Base-by-base conservation (phyloP, 2,888 invertebrate species). In the Drosophila pseudotalamancana region DNA sequence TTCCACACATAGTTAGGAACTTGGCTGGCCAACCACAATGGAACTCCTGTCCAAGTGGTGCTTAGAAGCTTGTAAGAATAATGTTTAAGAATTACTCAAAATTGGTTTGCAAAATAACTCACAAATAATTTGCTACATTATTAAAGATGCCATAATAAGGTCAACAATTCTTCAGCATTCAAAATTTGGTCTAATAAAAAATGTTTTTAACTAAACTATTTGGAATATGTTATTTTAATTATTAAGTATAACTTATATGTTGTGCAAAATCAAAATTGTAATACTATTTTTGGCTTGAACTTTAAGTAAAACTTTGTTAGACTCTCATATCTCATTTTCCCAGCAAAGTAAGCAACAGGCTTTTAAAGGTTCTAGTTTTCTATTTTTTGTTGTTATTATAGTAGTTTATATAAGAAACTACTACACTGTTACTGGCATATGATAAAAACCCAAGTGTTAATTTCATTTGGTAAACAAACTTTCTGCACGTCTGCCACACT, bases 401-500 rank as follows among this genome's bases (percentile, higher is more conserved):
- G n/a, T n/a, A n/a, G n/a, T n/a, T n/a, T n/a, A n/a, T n/a, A n/a
- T n/a, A n/a, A n/a, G n/a, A n/a, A n/a, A n/a, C n/a, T n/a, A n/a
- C n/a, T n/a, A n/a, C n/a, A n/a, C n/a, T n/a, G n/a, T n/a, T n/a
- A n/a, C n/a, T 63, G 27, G 4, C 51, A 60, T 49, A 12, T 19
- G 46, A 43, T 35, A 37, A 25, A 39, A 32, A 14, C 31, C 29
- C 40, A 62, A 49, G 40, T 65, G 64, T 63, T 85, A 54, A 77
- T 82, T 80, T 65, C 46, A 65, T 87, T 87, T 46, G 40, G 31
- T 53, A 63, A 76, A 48, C 77, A 61, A 80, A 69, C 57, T 87
- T 86, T 73, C 37, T 31, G 74, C 63, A 42, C 80, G 63, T 67
- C 62, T 59, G 61, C 60, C 29, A 14, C 57, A 67, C 61, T 86